Evolutionary conservation across 2,797 vertebrate genomes (phyloP).

Genomic region (Poeciliopsis gracilis): DNA sequence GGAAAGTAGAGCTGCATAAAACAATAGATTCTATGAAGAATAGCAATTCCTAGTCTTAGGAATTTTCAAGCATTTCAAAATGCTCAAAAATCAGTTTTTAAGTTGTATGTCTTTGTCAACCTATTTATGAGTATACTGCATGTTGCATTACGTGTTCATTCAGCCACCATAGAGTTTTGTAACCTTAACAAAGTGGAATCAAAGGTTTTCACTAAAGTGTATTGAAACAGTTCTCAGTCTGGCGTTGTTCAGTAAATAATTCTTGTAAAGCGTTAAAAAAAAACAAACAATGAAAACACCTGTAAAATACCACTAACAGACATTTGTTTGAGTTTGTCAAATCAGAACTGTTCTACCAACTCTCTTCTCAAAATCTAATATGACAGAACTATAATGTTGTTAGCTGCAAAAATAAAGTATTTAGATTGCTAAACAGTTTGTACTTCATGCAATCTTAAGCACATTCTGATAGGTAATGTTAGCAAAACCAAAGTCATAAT

Average conservation of each 20-base stretch:
- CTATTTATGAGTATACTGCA: no score
- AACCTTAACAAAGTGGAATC: background rate
- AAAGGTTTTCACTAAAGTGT: background rate
- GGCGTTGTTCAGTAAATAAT: background rate
- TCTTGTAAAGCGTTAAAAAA: background rate
- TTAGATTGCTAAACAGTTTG: background rate
- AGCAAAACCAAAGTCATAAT: no score
- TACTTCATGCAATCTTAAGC: background rate
- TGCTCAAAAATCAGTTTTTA: no score
- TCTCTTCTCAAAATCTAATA: background rate
- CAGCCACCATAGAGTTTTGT: background rate
- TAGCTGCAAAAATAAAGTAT: background rate
- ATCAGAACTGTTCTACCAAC: background rate
- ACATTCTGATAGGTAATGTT: no score
- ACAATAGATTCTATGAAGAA: no score
- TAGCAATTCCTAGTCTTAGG: no score
- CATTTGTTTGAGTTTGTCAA: background rate
- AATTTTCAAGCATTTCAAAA: no score
- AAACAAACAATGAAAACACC: background rate
- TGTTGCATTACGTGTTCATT: no score
- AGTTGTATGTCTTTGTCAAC: no score
- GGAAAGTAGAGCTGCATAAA: background rate
- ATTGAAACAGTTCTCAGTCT: background rate
- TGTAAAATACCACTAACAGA: background rate
- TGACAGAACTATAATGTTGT: background rate